Conservation (phyloP, 2,797 vertebrate genomes). For the Meda fulgida region DNA sequence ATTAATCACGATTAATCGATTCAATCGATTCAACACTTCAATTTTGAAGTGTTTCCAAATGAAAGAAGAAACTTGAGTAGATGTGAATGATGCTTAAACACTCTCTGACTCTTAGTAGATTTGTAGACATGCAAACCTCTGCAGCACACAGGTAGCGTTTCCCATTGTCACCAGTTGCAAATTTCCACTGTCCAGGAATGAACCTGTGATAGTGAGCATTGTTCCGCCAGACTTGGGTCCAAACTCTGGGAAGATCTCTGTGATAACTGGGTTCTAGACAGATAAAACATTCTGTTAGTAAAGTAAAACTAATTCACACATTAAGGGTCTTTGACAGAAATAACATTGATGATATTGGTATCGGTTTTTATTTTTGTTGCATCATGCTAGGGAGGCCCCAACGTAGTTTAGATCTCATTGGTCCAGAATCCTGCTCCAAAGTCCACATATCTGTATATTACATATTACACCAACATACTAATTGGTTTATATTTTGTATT, state of each 20-base stretch:
- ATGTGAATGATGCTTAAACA: not conserved
- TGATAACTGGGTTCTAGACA: conserved; percentile 86
- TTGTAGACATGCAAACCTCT: conserved; percentile 67
- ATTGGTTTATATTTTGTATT: conserved; percentile 1
- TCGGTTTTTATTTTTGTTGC: not conserved
- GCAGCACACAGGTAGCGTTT: conserved; percentile 70
- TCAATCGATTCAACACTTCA: no score
- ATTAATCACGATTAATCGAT: no score
- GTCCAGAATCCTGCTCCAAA: not conserved
- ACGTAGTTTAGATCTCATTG: not conserved
- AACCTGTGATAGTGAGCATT: conserved; percentile 88
- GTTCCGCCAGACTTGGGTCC: conserved; percentile 93
- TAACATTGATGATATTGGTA: not conserved
- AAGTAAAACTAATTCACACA: not conserved
- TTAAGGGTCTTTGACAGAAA: conserved; percentile 2
- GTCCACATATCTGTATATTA: not conserved
- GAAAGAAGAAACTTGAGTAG: not conserved
- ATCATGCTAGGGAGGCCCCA: not conserved
- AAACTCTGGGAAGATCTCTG: conserved; percentile 87
- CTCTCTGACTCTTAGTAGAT: not conserved
- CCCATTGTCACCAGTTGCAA: conserved; percentile 85
- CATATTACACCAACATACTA: not conserved
- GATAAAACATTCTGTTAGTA: not conserved
- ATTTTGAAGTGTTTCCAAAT: not conserved
- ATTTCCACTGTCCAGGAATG: conserved; percentile 87